phyloP scores from a whole-genome alignment of 2,113 vertebrate species.

The Halcyon senegalensis region DNA sequence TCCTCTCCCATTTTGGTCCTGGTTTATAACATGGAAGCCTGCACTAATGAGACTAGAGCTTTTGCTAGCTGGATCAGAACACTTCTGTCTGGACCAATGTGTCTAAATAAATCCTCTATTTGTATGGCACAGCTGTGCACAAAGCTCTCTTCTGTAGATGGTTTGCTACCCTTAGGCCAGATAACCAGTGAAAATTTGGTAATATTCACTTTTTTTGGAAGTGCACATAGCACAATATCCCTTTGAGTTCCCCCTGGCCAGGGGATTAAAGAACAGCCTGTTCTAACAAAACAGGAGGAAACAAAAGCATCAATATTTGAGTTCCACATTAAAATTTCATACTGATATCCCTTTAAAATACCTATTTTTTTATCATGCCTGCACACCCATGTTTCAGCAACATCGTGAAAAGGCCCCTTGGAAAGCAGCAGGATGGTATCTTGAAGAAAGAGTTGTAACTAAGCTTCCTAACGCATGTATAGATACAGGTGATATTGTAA shows the following conservation, averaged over 20 bases:
- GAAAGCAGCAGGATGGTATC: background rate
- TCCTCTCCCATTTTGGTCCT: conserved; percentile 52
- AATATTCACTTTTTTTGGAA: background rate
- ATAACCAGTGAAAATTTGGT: background rate
- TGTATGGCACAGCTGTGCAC: background rate
- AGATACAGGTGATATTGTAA: background rate
- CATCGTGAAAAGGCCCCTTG: background rate
- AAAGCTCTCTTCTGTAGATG: background rate
- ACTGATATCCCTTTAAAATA: background rate
- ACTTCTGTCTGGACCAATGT: background rate
- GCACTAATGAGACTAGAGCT: background rate
- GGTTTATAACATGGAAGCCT: conserved; percentile 1
- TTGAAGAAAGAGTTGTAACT: background rate
- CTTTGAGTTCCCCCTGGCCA: background rate
- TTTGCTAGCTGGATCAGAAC: background rate
- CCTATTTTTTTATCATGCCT: background rate
- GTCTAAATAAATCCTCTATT: background rate
- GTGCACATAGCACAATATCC: background rate
- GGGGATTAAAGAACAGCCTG: background rate
- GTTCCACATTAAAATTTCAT: background rate
- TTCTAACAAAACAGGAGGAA: background rate
- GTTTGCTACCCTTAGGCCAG: background rate
- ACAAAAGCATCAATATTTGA: background rate
- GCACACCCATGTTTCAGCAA: background rate
- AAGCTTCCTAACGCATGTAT: background rate